Base-by-base conservation (phyloP, 2,888 invertebrate species). In the Drosophila colorata region DNA sequence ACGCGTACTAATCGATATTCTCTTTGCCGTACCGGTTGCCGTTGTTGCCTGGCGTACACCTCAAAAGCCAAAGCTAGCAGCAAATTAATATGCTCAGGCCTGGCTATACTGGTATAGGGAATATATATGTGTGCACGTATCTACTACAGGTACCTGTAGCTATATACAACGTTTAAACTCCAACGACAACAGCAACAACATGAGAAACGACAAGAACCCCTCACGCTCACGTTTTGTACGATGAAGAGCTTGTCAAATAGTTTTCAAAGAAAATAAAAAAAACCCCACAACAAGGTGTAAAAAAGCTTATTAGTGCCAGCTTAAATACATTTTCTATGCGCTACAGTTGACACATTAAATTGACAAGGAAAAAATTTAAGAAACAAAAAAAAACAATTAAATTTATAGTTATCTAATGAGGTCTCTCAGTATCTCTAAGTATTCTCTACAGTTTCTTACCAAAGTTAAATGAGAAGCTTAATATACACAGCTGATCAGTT, bases 1-100 rank as follows among this genome's bases (percentile, higher is more conserved):
- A 55, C 31, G 60, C 57, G 53, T 61, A 85, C 86, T 77, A 88
- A 85, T 85, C 84, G 84, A 85, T 85, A 85, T 87, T 84, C 68
- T 74, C 20, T 41, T 40, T 63, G 47, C 14, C 41, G 40, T 64
- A 56, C 52, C 46, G 55, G 55, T 57, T 55, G 55, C 13, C 56
- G 25, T 28, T 7, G 25, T 41, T 44, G 40, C 13, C 20, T 20
- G 33, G 40, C 40, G 57, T 58, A 52, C 41, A 41, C 20, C 57
- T 23, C 48, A 35, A 56, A 55, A 48, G 60, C 40, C 56, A 64
- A 33, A 41, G 51, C 44, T 25, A 60, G 37, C 43, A 64, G 48
- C 55, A 56, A 60, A 80, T 75, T 67, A 79, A 79, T 78, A 74
- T 82, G 72, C 60, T 44, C 67, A 56, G 67, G 59, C 55, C 69